Evolutionary conservation across 2,797 vertebrate genomes (phyloP).

Genomic region (Trematomus bernacchii): DNA sequence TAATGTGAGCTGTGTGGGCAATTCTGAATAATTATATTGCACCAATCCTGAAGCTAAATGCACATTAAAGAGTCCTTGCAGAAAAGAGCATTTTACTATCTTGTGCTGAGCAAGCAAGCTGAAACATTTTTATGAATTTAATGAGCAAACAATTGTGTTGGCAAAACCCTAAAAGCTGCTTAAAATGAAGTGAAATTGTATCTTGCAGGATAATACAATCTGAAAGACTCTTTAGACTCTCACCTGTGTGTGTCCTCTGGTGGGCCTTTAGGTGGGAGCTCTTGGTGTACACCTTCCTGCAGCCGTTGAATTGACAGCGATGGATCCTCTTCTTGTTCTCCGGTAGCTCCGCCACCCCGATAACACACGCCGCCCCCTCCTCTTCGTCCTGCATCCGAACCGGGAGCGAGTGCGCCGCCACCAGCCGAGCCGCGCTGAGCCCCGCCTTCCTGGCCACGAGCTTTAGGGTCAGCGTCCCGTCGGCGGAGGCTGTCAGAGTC

Average conservation of each 20-base stretch:
- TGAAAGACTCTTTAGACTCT: slow-evolving; percentile 27
- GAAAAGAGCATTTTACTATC: background rate
- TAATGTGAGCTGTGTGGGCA: background rate
- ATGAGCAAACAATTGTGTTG: background rate
- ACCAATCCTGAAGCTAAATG: background rate
- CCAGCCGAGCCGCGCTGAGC: slow-evolving; percentile 88
- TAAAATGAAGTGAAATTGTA: no score
- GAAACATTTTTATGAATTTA: background rate
- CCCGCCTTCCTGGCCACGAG: slow-evolving; percentile 95
- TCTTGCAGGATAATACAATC: background rate
- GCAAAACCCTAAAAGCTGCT: background rate
- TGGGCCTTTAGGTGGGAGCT: slow-evolving; percentile 99
- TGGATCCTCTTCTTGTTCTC: slow-evolving; percentile 99
- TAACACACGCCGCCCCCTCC: slow-evolving; percentile 78
- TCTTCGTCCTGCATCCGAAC: slow-evolving; percentile 88
- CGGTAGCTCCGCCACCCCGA: slow-evolving; percentile 84
- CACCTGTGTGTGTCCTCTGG: slow-evolving; percentile 99
- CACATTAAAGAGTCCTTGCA: background rate
- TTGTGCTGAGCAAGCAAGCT: slow-evolving; percentile 1
- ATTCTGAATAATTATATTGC: background rate
- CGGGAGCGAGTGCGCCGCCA: slow-evolving; percentile 84
- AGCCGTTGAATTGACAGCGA: slow-evolving; percentile 98
- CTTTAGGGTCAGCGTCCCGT: slow-evolving; percentile 95
- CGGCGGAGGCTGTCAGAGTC: slow-evolving; percentile 91
- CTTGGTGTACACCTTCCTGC: slow-evolving; percentile 99